A percentile compares a stretch with the other conserved stretches of the same genome.
Evolutionary conservation across 1,140 invertebrate genomes (phyloP).

Genomic region (Pantala flavescens): DNA sequence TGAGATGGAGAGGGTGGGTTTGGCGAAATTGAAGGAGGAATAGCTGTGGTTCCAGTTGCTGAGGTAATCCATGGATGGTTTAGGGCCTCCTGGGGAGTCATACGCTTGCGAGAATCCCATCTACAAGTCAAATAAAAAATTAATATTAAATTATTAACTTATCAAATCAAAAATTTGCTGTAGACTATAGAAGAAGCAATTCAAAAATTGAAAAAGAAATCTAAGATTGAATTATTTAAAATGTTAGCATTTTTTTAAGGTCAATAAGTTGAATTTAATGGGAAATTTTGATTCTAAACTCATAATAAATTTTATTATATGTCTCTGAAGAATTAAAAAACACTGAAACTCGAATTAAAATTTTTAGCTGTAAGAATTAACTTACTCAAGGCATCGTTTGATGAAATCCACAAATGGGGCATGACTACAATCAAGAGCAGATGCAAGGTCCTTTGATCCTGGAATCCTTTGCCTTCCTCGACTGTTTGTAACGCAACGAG

Average conservation of each 20-base stretch:
- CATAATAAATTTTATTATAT: no score
- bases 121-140: constrained; percentile 36
- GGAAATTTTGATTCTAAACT: no score
- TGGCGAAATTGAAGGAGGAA: constrained; percentile 23
- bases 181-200: background rate
- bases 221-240: constrained; percentile 12
- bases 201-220: background rate
- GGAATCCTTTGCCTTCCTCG: constrained; percentile 80
- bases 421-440: constrained; percentile 74
- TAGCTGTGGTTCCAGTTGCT: constrained; percentile 27
- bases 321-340: no score
- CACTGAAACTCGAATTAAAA: no score
- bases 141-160: constrained; percentile 6
- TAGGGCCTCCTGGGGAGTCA: constrained; percentile 83
- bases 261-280: background rate
- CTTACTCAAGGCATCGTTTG: constrained; percentile 81
- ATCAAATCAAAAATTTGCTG: constrained; percentile 6
- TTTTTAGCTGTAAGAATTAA: background rate
- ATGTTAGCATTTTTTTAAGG: background rate
- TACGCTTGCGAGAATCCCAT: constrained; percentile 87
- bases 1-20: constrained; percentile 20
- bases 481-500: constrained; percentile 82
- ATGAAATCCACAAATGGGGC: constrained; percentile 88
- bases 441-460: constrained; percentile 66
- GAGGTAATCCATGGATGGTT: constrained; percentile 56